Conservation (phyloP, 2,888 invertebrate species). For the Frankliniella fusca region DNA sequence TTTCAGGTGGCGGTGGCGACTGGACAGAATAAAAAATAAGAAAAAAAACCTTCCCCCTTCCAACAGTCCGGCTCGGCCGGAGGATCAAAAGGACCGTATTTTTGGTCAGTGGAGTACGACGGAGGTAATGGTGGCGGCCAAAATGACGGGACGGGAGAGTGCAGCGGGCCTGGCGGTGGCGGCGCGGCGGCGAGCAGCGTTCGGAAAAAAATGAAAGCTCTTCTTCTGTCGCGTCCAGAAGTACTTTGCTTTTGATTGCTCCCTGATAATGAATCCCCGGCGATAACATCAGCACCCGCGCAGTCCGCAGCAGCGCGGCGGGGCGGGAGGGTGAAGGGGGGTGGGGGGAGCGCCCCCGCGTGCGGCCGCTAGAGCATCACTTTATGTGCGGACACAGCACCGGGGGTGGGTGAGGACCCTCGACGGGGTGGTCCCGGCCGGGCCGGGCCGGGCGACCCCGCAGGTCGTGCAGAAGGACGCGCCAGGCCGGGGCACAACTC, state of each 20-base stretch:
- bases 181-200: not conserved
- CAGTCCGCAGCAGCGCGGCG: not conserved
- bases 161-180: not conserved
- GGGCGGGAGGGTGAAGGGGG: not conserved
- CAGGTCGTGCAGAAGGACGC: not conserved
- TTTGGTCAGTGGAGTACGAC: conserved; percentile 10
- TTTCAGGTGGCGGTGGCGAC: not conserved
- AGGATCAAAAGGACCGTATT: conserved; percentile 10
- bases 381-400: not conserved
- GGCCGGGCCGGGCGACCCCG: not conserved
- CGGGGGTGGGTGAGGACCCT: not conserved
- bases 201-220: not conserved
- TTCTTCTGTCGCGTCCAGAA: not conserved
- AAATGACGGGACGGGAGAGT: not conserved
- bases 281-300: conserved; percentile 12
- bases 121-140: not conserved
- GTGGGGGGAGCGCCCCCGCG: not conserved
- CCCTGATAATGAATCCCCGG: not conserved
- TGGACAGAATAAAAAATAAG: not conserved
- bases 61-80: not conserved
- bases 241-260: conserved; percentile 15
- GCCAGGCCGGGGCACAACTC: no score
- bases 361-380: not conserved
- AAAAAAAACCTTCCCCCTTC: no score
- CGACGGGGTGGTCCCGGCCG: not conserved